Base-by-base conservation (phyloP, 2,113 vertebrate genomes). In the Ursus arctos region DNA sequence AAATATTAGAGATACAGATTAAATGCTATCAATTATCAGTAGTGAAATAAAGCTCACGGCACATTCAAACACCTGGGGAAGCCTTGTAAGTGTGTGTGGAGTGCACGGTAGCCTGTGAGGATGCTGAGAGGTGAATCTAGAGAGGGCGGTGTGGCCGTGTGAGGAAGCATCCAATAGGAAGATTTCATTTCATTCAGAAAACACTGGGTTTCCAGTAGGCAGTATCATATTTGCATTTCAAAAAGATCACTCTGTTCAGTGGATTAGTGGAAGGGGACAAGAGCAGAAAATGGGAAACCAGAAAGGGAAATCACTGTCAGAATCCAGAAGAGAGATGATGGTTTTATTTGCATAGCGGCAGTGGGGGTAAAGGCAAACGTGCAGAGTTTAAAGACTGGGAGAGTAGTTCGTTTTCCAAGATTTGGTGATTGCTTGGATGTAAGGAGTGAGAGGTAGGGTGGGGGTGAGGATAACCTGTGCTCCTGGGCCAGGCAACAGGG, bases 141-240 rank as follows among this genome's bases (percentile, higher is more conserved):
- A 19, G 6, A 80, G 33, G 67, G 65, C 88, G 13, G 33, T 69
- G 11, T 69, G 55, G 5, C 2, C 22, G 0, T 36, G 51, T 18
- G 18, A 51, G 33, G 49, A 67, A 95, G 19, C 12, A 59, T 18
- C 8, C 65, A 47, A n/a, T 13, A 53, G 40, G 2, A 93, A 31
- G 19, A 10, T 77, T 79, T 77, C 72, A 59, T 55, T 71, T n/a
- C 31, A 18, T 91, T 93, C 57, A 63, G 79, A 81, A 16, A 89
- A 2, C 6, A n/a, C 2, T 65, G 7, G 1, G 4, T 86, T 94
- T 94, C 90, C 63, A 76, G 19, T 28, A 94, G 40, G 47, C 6
- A 67, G 8, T 5, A 72, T 88, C 19, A 80, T 21, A 92, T 88
- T 67, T 88, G 47, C 57, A 69, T 94, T 89, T 86, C 43, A 57